A percentile compares a stretch with the other conserved stretches of the same genome.
These are phyloP conservation scores for Denticeps clupeoides DNA, from an alignment of 2,797 vertebrate genomes.

Conservation along the genomic window DNA sequence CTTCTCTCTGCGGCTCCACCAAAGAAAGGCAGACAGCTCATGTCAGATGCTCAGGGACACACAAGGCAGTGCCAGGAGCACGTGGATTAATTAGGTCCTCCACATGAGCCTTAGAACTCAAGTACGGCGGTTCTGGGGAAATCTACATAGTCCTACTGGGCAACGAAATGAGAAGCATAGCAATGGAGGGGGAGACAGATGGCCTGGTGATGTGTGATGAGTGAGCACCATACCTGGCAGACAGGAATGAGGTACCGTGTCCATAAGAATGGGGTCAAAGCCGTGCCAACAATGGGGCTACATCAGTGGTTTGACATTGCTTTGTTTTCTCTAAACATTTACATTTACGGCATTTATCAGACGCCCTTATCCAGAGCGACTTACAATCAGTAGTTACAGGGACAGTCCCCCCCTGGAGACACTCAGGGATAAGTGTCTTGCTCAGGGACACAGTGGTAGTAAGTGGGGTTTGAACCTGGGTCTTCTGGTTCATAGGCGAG, in stretches of 20 bases:
- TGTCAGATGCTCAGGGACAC: slow-evolving; percentile 42
- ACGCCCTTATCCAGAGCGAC: no score
- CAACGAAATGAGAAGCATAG: slow-evolving; percentile 55
- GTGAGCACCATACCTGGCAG: slow-evolving; percentile 38
- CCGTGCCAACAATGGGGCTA: slow-evolving; percentile 30
- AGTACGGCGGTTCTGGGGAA: slow-evolving; percentile 39
- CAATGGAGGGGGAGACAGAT: slow-evolving; percentile 55
- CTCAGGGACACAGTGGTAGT: no score
- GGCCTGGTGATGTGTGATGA: slow-evolving; percentile 54
- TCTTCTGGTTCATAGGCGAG: no score
- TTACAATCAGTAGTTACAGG: no score
- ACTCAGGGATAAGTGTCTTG: no score
- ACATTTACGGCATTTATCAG: no score
- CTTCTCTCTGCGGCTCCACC: no score
- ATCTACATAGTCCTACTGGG: slow-evolving; percentile 57
- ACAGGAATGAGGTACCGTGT: slow-evolving; percentile 24
- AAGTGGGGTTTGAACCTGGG: no score
- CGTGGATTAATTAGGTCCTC: slow-evolving; percentile 59
- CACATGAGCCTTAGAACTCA: slow-evolving; percentile 52
- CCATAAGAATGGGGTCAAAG: slow-evolving; percentile 25
- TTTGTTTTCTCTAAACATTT: not conserved
- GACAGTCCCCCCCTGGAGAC: no score
- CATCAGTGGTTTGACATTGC: slow-evolving; percentile 7
- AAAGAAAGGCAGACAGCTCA: slow-evolving; percentile 23
- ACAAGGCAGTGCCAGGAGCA: slow-evolving; percentile 41